A percentile compares a stretch with the other conserved stretches of the same genome.
phyloP scores from a whole-genome alignment of 2,888 invertebrate species.

The Limnephilus rhombicus region DNA sequence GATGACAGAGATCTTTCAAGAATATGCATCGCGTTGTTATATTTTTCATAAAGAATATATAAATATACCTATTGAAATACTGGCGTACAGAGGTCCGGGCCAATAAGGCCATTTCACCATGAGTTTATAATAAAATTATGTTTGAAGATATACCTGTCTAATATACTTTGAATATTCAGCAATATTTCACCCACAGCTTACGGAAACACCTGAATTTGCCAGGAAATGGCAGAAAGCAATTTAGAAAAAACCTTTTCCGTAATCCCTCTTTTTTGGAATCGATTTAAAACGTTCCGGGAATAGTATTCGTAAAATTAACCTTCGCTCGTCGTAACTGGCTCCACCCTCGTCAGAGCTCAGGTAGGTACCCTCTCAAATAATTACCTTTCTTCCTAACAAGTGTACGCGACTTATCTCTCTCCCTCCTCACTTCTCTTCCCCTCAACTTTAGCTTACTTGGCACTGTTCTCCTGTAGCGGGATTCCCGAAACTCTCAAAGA shows the following conservation, averaged over 20 bases:
- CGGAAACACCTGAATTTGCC: background rate
- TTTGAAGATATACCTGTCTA: no score
- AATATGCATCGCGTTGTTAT: no score
- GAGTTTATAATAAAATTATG: no score
- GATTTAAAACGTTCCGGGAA: slow-evolving; percentile 10
- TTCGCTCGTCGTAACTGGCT: background rate
- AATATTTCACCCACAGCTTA: background rate
- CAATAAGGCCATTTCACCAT: no score
- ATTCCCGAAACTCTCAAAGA: background rate
- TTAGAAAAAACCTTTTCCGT: background rate
- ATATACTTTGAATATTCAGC: background rate
- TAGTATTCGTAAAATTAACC: background rate
- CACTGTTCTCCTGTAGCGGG: background rate
- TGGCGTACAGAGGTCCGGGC: no score
- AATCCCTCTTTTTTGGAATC: slow-evolving; percentile 19
- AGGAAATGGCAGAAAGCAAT: background rate
- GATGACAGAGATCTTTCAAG: no score
- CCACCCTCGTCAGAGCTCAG: slow-evolving; percentile 19
- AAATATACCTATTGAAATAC: no score
- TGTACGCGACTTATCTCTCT: slow-evolving; percentile 2
- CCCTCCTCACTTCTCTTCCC: background rate
- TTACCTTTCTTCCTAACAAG: slow-evolving; percentile 19
- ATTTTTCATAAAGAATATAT: no score
- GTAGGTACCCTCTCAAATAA: background rate
- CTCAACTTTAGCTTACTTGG: background rate